Base-by-base conservation (phyloP, 2,113 vertebrate species). In the Gasterosteus nipponicus region DNA sequence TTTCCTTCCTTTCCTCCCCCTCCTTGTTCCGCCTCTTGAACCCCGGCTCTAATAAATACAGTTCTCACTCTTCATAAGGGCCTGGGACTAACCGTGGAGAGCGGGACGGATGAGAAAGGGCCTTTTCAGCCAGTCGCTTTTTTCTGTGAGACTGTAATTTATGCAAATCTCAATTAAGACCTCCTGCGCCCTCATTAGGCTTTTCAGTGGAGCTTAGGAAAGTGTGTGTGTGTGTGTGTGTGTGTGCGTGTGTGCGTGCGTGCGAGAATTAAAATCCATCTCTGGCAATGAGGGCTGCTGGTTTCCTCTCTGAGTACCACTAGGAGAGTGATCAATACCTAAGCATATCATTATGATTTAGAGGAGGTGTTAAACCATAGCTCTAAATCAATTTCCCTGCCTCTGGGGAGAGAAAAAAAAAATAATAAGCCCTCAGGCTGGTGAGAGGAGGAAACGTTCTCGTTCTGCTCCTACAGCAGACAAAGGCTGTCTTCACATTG, bases 121-220 rank as follows among this genome's bases (percentile, higher is more conserved):
- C 57, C 73, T 63, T 83, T 88, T 81, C 47, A 49, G 19, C 41
- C 56, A 80, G 79, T 80, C 54, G 81, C 80, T 80, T 83, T 80
- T 80, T 78, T 81, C 53, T 71, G 51, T 38, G 63, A 84, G 67
- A 77, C 56, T 73, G 22, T 93, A 92, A 93, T 93, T 57, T 86
- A 92, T 94, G 90, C 81, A 91, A 87, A 92, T 91, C 90, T 90
- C 85, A 90, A 85, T 93, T 90, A 89, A 93, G 83, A 88, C 79
- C 86, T 78, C 61, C 77, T 83, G 80, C 80, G 90, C 77, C 86
- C 85, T 85, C 77, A 89, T 92, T 91, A 90, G 85, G 69, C 65
- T 77, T 89, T 89, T 89, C 81, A 84, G 47, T 65, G 64, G 54
- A 71, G 61, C 80, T 86, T 70, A 74, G 68, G 58, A 82, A 77